Base-by-base conservation (phyloP, 2,888 invertebrate genomes). In the Nomada ruficornis region DNA sequence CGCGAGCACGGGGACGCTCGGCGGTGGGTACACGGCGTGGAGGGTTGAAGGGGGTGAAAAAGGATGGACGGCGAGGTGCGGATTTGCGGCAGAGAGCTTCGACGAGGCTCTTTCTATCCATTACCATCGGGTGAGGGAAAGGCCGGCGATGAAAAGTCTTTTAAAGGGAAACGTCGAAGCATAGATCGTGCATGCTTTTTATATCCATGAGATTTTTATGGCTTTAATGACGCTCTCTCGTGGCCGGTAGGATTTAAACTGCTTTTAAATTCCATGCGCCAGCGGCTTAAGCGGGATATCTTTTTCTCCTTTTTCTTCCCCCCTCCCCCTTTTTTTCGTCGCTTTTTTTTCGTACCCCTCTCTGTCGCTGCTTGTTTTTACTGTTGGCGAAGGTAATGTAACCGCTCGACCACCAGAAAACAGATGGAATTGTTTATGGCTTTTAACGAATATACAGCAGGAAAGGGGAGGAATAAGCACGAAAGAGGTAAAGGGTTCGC, bases 31-130 rank as follows among this genome's bases (percentile, higher is more conserved):
- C 29, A 26, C 72, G 44, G 36, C 15, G 63, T 68, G 77, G 71
- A 65, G 73, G 72, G 74, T 72, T 68, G 82, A 60, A 72, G 59
- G 59, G 77, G 73, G 9, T 4, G 52, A 36, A 44, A 60, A 62
- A 55, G 65, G 55, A 13, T 13, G 29, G 36, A 63, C 26, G 20
- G 59, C 62, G 77, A 64, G 74, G 69, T 68, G 74, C 77, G 87
- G 83, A 86, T 88, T 87, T 86, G 80, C 78, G 80, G 83, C 78
- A 64, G 74, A 83, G 82, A 86, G 75, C 82, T 85, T 82, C 82
- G 85, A 82, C 85, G 80, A 82, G 85, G 85, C 85, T 75, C 85
- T 88, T 87, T 87, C 82, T 80, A 83, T 86, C 86, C 88, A 88
- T 88, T 88, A 87, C 85, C 85, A 73, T 68, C 83, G 65, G 69